These are phyloP conservation scores for Nephrotoma flavescens DNA, from an alignment of 2,888 invertebrate genomes.

Conservation along the genomic window DNA sequence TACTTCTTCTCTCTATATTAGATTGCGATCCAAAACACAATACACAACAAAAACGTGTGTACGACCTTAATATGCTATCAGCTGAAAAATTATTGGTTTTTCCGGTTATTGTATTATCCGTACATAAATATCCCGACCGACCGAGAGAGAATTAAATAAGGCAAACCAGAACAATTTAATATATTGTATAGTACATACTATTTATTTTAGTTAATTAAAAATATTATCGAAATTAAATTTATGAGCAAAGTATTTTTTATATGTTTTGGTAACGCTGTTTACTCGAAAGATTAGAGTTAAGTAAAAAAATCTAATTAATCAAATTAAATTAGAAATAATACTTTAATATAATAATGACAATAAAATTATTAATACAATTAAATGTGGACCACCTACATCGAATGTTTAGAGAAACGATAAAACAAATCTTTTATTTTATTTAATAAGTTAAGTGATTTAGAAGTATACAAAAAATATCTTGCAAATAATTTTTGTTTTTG, in stretches of 20 bases:
- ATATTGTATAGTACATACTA: neutral
- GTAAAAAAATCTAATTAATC: neutral
- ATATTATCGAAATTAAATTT: neutral
- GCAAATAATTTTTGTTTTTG: neutral
- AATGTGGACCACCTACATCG: neutral
- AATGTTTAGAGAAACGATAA: neutral
- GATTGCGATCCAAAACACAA: neutral
- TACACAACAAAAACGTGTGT: neutral
- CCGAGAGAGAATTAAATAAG: neutral
- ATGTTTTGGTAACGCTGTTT: neutral
- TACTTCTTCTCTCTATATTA: conserved; percentile 6
- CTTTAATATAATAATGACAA: neutral
- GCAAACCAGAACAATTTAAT: neutral
- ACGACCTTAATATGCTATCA: neutral
- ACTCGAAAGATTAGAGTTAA: neutral
- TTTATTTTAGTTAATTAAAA: neutral
- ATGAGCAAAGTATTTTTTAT: neutral
- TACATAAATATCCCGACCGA: neutral
- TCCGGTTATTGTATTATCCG: neutral
- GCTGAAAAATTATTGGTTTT: neutral
- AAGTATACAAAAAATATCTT: neutral
- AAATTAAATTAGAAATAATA: neutral
- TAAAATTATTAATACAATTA: neutral
- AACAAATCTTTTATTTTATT: neutral
- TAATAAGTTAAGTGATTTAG: neutral